Conservation (phyloP, 2,113 vertebrate genomes). For the Myotis davidii region DNA sequence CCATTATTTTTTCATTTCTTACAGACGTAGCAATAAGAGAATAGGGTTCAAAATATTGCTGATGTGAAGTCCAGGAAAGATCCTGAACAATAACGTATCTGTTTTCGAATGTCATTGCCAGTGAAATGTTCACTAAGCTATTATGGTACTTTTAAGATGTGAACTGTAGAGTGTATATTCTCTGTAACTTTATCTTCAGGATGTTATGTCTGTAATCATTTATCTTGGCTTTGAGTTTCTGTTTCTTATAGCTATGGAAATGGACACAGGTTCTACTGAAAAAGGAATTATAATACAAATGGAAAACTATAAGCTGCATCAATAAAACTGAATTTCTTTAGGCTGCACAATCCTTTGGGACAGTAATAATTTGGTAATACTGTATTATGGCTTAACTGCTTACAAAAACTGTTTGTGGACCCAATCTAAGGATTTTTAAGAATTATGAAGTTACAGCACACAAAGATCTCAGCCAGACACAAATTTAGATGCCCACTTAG, state of each 20-base stretch:
- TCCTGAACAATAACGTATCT: neutral
- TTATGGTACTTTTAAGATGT: neutral
- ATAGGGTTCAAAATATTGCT: neutral
- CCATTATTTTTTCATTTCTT: slow-evolving; percentile 48
- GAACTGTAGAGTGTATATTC: neutral
- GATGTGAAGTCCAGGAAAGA: neutral
- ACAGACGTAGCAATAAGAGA: neutral
- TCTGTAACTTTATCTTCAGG: slow-evolving; percentile 41
- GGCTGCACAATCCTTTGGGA: neutral
- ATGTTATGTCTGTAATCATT: neutral
- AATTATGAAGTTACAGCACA: neutral
- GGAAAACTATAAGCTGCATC: neutral
- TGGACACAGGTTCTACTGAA: slow-evolving; percentile 26
- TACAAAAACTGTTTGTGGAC: neutral
- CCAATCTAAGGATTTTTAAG: neutral
- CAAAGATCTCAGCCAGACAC: neutral
- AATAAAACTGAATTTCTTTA: slow-evolving; percentile 32
- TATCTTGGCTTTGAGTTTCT: slow-evolving; percentile 15
- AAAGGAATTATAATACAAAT: slow-evolving; percentile 34
- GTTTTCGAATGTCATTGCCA: slow-evolving; percentile 30
- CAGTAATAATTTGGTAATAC: slow-evolving; percentile 26
- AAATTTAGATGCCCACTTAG: neutral
- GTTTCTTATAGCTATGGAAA: slow-evolving; percentile 28
- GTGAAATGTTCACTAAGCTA: neutral
- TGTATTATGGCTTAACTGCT: neutral